Evolutionary conservation across 2,113 vertebrate genomes (phyloP).

Genomic region (Prietella phreatophila): DNA sequence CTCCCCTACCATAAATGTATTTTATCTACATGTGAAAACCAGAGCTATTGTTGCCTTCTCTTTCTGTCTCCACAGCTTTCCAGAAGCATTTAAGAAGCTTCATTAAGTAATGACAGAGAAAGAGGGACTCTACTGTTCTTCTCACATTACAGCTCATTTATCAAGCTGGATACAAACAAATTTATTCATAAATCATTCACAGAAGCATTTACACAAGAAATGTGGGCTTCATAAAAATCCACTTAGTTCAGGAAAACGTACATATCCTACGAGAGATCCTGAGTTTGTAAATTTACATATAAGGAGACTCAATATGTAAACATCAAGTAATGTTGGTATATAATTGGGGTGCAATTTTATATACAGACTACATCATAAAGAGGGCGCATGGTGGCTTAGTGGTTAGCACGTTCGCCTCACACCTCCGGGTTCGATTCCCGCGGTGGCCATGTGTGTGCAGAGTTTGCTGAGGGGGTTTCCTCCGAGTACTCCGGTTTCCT

Average conservation of each 20-base stretch:
- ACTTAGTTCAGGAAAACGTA: not conserved
- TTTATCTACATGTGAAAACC: conserved; percentile 3
- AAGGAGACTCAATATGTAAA: not conserved
- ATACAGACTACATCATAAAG: not conserved
- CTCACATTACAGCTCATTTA: not conserved
- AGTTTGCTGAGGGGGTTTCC: too few relatives aligned
- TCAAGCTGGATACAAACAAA: not conserved
- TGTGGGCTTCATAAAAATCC: not conserved
- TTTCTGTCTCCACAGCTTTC: not conserved
- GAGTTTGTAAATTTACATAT: not conserved
- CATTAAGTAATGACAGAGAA: not conserved
- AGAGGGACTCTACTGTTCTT: not conserved
- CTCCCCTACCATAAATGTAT: not conserved
- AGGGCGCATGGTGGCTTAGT: too few relatives aligned
- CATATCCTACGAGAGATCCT: not conserved
- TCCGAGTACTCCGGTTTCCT: too few relatives aligned
- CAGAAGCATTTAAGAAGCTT: not conserved
- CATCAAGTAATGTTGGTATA: not conserved
- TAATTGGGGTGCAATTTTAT: not conserved
- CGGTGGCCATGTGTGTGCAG: too few relatives aligned
- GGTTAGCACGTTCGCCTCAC: too few relatives aligned
- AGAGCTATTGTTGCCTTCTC: not conserved
- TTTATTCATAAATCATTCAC: not conserved
- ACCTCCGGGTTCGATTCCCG: too few relatives aligned
- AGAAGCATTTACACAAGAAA: not conserved